Evolutionary conservation across 1,140 invertebrate genomes (phyloP).

Genomic region (Nephila pilipes): DNA sequence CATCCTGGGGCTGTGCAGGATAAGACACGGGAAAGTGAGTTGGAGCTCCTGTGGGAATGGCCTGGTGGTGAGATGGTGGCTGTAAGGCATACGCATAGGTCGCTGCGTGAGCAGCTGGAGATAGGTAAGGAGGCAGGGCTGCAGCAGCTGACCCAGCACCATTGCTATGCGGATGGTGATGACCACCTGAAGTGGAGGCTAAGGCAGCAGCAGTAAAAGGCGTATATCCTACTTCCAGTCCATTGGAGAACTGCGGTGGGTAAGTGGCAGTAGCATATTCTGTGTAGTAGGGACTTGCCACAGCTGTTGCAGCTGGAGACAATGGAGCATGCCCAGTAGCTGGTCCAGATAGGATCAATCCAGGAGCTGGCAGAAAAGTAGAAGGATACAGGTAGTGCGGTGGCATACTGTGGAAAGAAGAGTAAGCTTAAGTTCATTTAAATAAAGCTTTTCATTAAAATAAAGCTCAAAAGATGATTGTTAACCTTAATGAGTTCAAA

Average conservation of each 20-base stretch:
- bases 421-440: slow-evolving; percentile 14
- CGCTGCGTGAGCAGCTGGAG: slow-evolving; percentile 7
- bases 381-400: slow-evolving; percentile 88
- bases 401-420: slow-evolving; percentile 84
- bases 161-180: slow-evolving; percentile 42
- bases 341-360: slow-evolving; percentile 85
- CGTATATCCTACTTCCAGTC: slow-evolving; percentile 52
- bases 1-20: slow-evolving; percentile 76
- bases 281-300: slow-evolving; percentile 84
- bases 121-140: slow-evolving; percentile 85
- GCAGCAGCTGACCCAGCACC: slow-evolving; percentile 81
- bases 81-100: slow-evolving; percentile 53
- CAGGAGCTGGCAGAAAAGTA: slow-evolving; percentile 80
- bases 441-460: too few relatives aligned
- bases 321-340: slow-evolving; percentile 82
- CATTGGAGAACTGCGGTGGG: slow-evolving; percentile 74
- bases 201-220: slow-evolving; percentile 84
- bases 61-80: slow-evolving; percentile 54
- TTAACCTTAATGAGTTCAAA: too few relatives aligned
- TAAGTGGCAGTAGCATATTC: slow-evolving; percentile 85
- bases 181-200: slow-evolving; percentile 81
- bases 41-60: slow-evolving; percentile 57
- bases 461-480: too few relatives aligned
- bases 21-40: slow-evolving; percentile 75
- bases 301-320: slow-evolving; percentile 83